Base-by-base conservation (phyloP, 2,888 invertebrate genomes). In the Dasypogon diadema region DNA sequence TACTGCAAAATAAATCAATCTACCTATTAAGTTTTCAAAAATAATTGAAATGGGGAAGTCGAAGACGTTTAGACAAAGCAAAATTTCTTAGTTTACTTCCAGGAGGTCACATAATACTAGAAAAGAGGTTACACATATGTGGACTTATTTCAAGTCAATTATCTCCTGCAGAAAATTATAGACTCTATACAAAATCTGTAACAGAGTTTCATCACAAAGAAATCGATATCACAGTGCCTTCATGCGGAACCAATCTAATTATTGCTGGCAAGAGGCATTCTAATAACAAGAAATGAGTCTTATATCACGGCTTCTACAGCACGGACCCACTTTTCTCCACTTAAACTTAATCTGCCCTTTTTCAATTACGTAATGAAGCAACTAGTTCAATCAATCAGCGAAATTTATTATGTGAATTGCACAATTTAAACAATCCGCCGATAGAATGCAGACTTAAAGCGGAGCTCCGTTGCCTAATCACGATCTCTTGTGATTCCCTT, bases 341-440 rank as follows among this genome's bases (percentile, higher is more conserved):
- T 34, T 30, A 60, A 37, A 21, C 60, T 21, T 21, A 18, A 60
- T 60, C 37, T 8, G 60, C 60, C 60, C 60, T 60, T 60, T 18
- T 60, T 60, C 60, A 60, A 60, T 60, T 60, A 60, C 60, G 10
- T 60, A 60, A 60, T 60, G 60, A 60, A 60, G 60, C 60, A 60
- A 37, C 60, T 60, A 18, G 60, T 60, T 60, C 60, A 60, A 60
- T 60, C 60, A 37, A 21, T 37, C 60, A 60, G 37, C 37, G n/a
- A 37, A 60, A 60, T 60, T 60, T 60, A 60, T 60, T 60, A 60
- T 60, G 60, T 37, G 60, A 60, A 60, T 60, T 60, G 60, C 60
- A 37, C 60, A 60, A 60, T 60, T 60, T 60, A 60, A 60, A 60
- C 60, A 60, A 60, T 18, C 21, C 18, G 34, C 18, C n/a, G 37